phyloP scores from a whole-genome alignment of 2,888 invertebrate genomes.

The Hesperia comma region DNA sequence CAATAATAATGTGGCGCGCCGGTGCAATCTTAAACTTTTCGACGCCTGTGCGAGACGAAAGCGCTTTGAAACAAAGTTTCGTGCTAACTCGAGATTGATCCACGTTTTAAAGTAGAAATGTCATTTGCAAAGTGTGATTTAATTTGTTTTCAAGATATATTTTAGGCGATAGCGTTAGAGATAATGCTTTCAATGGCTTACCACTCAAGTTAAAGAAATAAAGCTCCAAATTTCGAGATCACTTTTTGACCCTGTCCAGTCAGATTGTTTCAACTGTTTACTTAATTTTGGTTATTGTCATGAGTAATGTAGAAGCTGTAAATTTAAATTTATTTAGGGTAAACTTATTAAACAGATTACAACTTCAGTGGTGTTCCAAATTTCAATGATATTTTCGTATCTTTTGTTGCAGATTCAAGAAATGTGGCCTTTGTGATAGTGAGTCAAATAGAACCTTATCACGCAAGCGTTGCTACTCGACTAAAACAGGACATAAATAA shows the following conservation, averaged over 20 bases:
- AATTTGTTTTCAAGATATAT: too few species aligned
- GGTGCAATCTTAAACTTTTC: conserved; percentile 30
- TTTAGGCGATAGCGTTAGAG: too few species aligned
- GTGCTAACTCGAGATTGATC: conserved; percentile 2
- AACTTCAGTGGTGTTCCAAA: too few species aligned
- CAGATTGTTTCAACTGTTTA: too few species aligned
- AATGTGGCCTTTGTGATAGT: conserved; percentile 86
- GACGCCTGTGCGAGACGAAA: background rate
- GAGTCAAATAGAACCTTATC: conserved; percentile 87
- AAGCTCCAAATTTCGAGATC: too few species aligned
- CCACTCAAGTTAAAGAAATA: too few species aligned
- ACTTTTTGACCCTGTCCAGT: too few species aligned
- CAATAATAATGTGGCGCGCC: conserved; percentile 22
- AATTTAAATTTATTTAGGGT: too few species aligned
- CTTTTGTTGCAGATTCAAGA: conserved; percentile 80
- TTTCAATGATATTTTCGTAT: background rate
- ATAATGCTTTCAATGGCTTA: too few species aligned
- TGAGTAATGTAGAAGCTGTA: too few species aligned
- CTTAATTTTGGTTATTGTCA: too few species aligned
- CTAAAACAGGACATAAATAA: conserved; percentile 81
- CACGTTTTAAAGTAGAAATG: background rate
- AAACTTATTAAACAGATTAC: too few species aligned
- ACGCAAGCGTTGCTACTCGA: conserved; percentile 83
- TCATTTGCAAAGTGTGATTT: background rate
- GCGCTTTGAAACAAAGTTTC: conserved; percentile 5